Percentiles rank a stretch among this genome's conserved stretches.
Conservation (phyloP, 2,888 invertebrate species). For the Syritta pipiens region DNA sequence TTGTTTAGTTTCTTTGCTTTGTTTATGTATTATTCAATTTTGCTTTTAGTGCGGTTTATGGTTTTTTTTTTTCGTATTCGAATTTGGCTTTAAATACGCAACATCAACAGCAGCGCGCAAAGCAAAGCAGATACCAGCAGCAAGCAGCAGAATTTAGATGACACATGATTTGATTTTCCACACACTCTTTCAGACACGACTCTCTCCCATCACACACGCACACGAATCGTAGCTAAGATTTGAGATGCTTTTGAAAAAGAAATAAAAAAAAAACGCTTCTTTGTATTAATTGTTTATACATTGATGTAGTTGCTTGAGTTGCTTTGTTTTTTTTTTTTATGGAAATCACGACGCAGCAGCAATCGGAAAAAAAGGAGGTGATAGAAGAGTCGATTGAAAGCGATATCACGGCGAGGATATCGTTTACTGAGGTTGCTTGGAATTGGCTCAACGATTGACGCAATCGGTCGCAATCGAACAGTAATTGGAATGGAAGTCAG, state of each 20-base stretch:
- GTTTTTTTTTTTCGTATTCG: slow-evolving; percentile 30
- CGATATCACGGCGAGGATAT: slow-evolving; percentile 26
- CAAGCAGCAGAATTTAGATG: not conserved
- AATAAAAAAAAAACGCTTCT: too few species aligned
- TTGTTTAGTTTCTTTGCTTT: slow-evolving; percentile 8
- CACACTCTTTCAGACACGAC: not conserved
- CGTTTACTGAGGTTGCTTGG: slow-evolving; percentile 14
- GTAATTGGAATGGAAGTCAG: slow-evolving; percentile 7
- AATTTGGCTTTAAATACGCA: slow-evolving; percentile 27
- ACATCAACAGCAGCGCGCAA: not conserved
- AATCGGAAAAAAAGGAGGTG: not conserved
- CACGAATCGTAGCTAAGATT: not conserved
- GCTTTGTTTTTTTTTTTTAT: slow-evolving; percentile 8
- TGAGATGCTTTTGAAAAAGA: slow-evolving; percentile 36
- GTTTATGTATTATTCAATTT: slow-evolving; percentile 15
- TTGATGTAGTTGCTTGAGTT: slow-evolving; percentile 40
- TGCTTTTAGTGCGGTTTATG: slow-evolving; percentile 56
- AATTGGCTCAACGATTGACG: slow-evolving; percentile 6
- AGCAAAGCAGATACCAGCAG: too few species aligned
- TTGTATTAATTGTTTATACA: slow-evolving; percentile 26
- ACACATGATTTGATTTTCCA: not conserved
- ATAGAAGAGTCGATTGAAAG: slow-evolving; percentile 18
- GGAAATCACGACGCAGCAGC: slow-evolving; percentile 20
- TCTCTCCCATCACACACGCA: too few species aligned
- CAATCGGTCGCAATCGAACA: not conserved